phyloP scores from a whole-genome alignment of 2,113 vertebrate genomes.

The Cebidichthys violaceus region DNA sequence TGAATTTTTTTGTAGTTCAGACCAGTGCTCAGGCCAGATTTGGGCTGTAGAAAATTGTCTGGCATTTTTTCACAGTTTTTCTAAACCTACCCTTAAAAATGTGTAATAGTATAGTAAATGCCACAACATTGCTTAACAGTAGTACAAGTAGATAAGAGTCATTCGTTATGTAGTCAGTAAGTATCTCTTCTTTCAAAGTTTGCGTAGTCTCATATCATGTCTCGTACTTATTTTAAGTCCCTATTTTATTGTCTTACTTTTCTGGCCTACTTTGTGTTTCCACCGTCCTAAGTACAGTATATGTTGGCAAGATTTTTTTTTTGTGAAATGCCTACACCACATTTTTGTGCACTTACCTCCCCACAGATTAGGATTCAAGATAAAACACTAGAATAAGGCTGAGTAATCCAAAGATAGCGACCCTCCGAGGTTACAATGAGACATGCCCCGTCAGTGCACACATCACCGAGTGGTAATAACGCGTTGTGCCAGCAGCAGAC shows the following conservation, averaged over 20 bases:
- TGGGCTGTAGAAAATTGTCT: neutral
- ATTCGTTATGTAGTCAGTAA: neutral
- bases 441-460: neutral
- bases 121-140: neutral
- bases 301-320: neutral
- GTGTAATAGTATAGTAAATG: neutral
- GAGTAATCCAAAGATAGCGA: conserved; percentile 33
- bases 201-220: neutral
- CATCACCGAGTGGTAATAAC: conserved; percentile 45
- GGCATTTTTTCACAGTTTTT: neutral
- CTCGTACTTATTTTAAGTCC: neutral
- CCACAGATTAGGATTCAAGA: conserved; percentile 17
- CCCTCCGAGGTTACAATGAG: conserved; percentile 40
- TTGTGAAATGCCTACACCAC: neutral
- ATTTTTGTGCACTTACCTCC: conserved; percentile 2
- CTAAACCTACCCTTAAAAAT: neutral
- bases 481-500: conserved; percentile 24
- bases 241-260: neutral
- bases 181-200: neutral
- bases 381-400: conserved; percentile 6
- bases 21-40: neutral
- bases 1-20: neutral
- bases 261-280: neutral
- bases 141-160: neutral
- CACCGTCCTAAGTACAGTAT: neutral